Evolutionary conservation across 2,888 invertebrate genomes (phyloP), one percentile per base, ranked within the genome.

Genomic region (Caenorhabditis auriculariae): DNA sequence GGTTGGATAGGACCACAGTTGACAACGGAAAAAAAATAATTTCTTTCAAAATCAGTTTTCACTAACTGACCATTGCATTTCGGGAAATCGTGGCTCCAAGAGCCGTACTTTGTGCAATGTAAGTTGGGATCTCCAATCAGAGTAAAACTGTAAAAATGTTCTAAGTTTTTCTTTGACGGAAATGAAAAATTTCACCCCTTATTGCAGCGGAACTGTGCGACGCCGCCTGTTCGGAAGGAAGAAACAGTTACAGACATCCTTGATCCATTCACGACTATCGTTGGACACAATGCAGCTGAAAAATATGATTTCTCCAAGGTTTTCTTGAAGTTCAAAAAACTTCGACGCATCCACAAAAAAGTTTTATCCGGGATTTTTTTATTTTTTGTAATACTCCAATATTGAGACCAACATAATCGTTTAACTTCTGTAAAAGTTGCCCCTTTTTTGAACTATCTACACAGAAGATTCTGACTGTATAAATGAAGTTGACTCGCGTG

Each of bases 201-300:
- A 28, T 59, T 86, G 81, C 91, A 91, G 39, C 88, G 87, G 78
- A 91, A 88, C 51, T 76, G 64, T 2, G 77, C 78, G 6, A 71
- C 67, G 21, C 76, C 77, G n/a, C 81, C 80, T 37, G 91, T 73
- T 46, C 72, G 69, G 54, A 68, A 70, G 2, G 75, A 73, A 17
- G 75, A 73, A 12, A 77, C 77, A 3, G 69, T 65, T n/a, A 70
- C 67, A 4, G 65, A 54, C 48, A 74, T 54, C 5, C 61, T 54
- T 4, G 55, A 43, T 38, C 68, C 64, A 35, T 65, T 61, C 6
- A 81, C 58, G 17, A 60, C 69, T 5, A 81, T 61, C 9, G 75
- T 74, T 12, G 75, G 68, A 29, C 81, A 82, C 45, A 76, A 71
- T 4, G 73, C 65, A 39, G 76, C 77, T 74, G 57, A 17, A 73